Percentiles rank a stretch among this genome's conserved stretches.
phyloP scores from a whole-genome alignment of 2,797 vertebrate genomes.

The Poeciliopsis infans region DNA sequence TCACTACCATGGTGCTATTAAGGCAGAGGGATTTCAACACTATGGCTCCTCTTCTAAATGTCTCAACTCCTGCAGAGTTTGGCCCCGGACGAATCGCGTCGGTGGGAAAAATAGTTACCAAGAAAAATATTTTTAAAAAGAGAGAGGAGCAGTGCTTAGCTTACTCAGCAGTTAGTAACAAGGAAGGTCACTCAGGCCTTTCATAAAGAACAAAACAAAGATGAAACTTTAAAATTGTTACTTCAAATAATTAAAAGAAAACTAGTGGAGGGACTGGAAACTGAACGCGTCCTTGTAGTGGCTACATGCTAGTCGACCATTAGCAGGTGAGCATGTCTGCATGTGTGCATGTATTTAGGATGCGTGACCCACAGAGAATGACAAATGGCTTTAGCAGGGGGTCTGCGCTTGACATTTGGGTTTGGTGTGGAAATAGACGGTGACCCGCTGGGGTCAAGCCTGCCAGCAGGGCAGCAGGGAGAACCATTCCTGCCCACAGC shows the following conservation, averaged over 20 bases:
- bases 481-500: conserved; percentile 69
- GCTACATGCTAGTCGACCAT: conserved; percentile 12
- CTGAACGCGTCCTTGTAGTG: neutral
- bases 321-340: conserved; percentile 58
- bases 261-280: neutral
- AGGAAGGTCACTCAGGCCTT: conserved; percentile 9
- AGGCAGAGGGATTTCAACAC: conserved; percentile 9
- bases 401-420: conserved; percentile 74
- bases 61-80: neutral
- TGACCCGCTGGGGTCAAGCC: conserved; percentile 76
- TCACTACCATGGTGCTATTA: conserved; percentile 7
- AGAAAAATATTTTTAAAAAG: neutral
- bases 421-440: conserved; percentile 79
- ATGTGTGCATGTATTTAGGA: conserved; percentile 15
- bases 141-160: conserved; percentile 8
- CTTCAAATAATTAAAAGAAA: neutral
- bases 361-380: conserved; percentile 71
- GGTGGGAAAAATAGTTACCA: neutral
- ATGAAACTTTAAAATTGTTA: conserved; percentile 23
- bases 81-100: neutral
- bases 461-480: conserved; percentile 67
- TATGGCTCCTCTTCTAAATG: neutral
- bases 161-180: neutral
- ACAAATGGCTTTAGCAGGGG: conserved; percentile 78
- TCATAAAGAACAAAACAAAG: conserved; percentile 39